Conservation (phyloP, 2,888 invertebrate genomes). For the Actias luna region DNA sequence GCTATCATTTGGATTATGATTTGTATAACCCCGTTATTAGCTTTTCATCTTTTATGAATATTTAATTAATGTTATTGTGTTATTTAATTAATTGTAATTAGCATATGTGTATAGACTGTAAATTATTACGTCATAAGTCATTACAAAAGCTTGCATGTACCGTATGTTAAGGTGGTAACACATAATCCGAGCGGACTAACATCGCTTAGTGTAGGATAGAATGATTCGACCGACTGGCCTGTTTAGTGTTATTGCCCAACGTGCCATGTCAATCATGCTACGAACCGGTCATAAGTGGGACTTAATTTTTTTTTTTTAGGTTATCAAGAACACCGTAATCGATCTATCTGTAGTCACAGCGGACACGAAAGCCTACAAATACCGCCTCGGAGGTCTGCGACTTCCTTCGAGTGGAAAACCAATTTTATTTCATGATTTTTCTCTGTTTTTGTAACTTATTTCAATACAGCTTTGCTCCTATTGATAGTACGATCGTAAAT, state of each 20-base stretch:
- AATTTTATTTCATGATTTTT: no score
- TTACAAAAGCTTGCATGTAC: neutral
- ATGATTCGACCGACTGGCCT: constrained; percentile 3
- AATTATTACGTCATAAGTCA: neutral
- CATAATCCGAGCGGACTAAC: constrained; percentile 10
- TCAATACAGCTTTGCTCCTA: no score
- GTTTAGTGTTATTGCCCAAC: neutral
- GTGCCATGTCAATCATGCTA: neutral
- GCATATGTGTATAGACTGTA: no score
- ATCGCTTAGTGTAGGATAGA: neutral
- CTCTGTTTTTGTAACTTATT: no score
- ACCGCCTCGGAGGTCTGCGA: neutral
- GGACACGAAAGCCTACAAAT: neutral
- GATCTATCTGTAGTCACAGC: neutral
- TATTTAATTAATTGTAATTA: no score
- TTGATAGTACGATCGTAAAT: no score
- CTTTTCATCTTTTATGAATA: no score
- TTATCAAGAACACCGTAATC: neutral
- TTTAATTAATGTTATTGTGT: no score
- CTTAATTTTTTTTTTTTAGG: neutral
- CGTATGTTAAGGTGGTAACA: neutral
- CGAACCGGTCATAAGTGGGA: neutral
- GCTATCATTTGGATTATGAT: no score
- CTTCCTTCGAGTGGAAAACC: no score
- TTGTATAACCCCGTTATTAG: no score